Base-by-base conservation (phyloP, 2,113 vertebrate species). In the Hirundichthys speculiger region DNA sequence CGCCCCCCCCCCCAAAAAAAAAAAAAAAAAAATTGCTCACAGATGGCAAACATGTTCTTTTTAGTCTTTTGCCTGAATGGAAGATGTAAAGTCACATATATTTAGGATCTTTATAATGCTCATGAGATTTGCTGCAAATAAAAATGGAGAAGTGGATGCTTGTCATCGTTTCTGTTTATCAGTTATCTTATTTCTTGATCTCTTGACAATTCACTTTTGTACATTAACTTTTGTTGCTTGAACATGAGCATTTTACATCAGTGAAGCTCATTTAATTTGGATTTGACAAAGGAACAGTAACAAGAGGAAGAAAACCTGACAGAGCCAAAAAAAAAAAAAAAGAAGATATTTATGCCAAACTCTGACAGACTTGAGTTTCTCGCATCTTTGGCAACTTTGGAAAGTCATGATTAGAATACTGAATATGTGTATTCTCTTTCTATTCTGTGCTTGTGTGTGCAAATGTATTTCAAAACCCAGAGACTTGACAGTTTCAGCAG, bases 361-460 rank as follows among this genome's bases (percentile, higher is more conserved):
- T 73, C 76, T 77, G 73, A 75, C 57, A 77, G 75, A 82, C 69
- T 69, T 18, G 19, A 81, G 63, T 68, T 64, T 64, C 69, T 84
- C 65, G 67, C 77, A 73, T 79, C 82, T 75, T 38, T 0, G 13
- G 58, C 20, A 41, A 80, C 77, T 83, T 89, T 80, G 63, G 83
- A 79, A 83, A 87, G 71, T 82, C 77, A 69, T 65, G 79, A 73
- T 60, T 24, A 52, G 80, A 90, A 82, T 88, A 75, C 69, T 70
- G 54, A 87, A 50, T 61, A 66, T 48, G 47, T 20, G 9, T 41
- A 68, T 73, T 79, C 65, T 34, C 54, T 65, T 54, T 57, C 41
- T 20, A 39, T 27, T 24, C 18, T 48, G 16, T 27, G 22, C 45
- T 39, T 2, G 39, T 69, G 46, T 73, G 41, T 48, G 54, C 38